Evolutionary conservation across 1,140 invertebrate genomes (phyloP).

Genomic region (Drosophila chauvacae): DNA sequence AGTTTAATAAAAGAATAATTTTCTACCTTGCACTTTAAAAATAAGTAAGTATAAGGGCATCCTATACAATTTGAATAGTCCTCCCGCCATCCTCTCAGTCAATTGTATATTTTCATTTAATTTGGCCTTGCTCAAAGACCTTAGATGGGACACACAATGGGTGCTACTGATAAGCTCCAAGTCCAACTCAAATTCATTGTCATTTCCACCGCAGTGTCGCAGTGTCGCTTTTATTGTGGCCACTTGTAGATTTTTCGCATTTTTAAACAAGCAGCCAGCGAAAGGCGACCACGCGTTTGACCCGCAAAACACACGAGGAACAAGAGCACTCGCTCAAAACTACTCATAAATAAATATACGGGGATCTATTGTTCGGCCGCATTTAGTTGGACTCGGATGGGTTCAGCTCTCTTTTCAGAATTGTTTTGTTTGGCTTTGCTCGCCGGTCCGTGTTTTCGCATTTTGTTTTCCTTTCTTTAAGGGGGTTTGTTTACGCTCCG

Average conservation of each 20-base stretch:
- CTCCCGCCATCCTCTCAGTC: neutral
- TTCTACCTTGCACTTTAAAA: neutral
- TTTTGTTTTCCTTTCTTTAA: conserved; percentile 29
- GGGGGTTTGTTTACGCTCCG: conserved; percentile 40
- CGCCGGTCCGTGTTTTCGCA: conserved; percentile 52
- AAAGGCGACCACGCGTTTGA: conserved; percentile 73
- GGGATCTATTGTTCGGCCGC: conserved; percentile 53
- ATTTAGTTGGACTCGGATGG: conserved; percentile 32
- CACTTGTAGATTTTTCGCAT: conserved; percentile 78
- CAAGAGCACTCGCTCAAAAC: conserved; percentile 47
- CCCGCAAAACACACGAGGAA: conserved; percentile 36
- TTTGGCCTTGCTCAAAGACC: conserved; percentile 24
- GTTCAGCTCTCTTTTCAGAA: conserved; percentile 38
- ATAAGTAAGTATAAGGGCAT: no score
- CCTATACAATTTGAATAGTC: neutral
- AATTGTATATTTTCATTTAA: neutral
- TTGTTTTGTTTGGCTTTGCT: conserved; percentile 73
- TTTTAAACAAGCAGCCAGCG: conserved; percentile 51
- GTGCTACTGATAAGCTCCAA: conserved; percentile 33
- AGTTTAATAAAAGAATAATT: neutral
- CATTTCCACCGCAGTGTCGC: conserved; percentile 46
- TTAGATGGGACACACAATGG: conserved; percentile 30
- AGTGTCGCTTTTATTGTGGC: conserved; percentile 31
- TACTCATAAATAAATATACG: conserved; percentile 78
- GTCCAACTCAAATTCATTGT: conserved; percentile 60